Conservation (phyloP, 23 tunicate genomes). For the Trididemnum miniatum region DNA sequence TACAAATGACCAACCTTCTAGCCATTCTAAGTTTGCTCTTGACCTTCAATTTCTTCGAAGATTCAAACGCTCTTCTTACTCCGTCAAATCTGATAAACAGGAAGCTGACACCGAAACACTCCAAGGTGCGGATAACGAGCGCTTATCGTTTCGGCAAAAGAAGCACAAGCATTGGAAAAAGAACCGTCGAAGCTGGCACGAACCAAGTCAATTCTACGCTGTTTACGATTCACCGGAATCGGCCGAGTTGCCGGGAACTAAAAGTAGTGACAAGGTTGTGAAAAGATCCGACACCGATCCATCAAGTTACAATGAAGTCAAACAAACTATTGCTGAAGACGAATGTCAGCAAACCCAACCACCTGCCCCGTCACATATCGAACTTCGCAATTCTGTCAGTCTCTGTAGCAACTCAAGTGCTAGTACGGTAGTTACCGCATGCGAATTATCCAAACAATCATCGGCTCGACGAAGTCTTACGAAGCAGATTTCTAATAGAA, state of each 20-base stretch:
- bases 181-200: constrained; percentile 24
- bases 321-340: neutral
- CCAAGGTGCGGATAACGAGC: neutral
- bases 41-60: constrained; percentile 44
- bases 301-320: neutral
- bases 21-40: neutral
- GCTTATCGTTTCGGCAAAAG: neutral
- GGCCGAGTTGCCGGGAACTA: no score
- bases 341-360: neutral
- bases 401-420: neutral
- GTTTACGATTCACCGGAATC: no score
- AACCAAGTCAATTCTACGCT: neutral
- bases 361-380: neutral
- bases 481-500: neutral
- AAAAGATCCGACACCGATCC: neutral
- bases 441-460: neutral
- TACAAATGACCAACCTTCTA: neutral
- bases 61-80: constrained; percentile 6
- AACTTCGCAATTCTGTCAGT: neutral
- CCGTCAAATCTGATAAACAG: neutral
- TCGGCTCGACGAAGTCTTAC: neutral
- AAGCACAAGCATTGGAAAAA: neutral
- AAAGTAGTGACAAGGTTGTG: neutral
- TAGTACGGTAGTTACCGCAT: neutral
- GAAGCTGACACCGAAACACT: neutral